These are phyloP conservation scores for Nipponacmea schrenckii DNA, from an alignment of 2,888 invertebrate genomes.

Conservation along the genomic window DNA sequence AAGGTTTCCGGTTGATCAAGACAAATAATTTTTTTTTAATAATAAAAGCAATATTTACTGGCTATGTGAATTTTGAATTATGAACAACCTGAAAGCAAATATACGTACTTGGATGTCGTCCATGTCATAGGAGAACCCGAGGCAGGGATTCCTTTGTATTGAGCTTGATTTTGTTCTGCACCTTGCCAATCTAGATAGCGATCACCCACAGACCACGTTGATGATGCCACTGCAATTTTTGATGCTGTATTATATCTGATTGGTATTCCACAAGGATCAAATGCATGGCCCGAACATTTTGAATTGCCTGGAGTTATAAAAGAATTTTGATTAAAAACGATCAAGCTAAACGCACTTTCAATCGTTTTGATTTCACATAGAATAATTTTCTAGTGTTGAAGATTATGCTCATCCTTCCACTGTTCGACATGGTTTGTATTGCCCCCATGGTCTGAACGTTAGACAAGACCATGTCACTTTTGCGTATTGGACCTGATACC, in stretches of 20 bases:
- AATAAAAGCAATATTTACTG: too few species aligned
- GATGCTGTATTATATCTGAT: conserved; percentile 25
- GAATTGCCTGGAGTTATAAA: neutral
- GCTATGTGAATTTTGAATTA: too few species aligned
- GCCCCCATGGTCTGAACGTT: too few species aligned
- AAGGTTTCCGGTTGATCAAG: neutral
- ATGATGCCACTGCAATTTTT: conserved; percentile 10
- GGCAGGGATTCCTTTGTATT: conserved; percentile 18
- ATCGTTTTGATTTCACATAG: too few species aligned
- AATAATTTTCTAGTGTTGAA: too few species aligned
- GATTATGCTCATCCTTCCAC: too few species aligned
- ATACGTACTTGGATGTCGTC: conserved; percentile 29
- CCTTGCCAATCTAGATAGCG: conserved; percentile 32
- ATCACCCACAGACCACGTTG: conserved; percentile 33
- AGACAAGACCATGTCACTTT: neutral
- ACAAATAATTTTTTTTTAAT: too few species aligned
- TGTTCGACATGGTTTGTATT: too few species aligned
- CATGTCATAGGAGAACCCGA: conserved; percentile 36
- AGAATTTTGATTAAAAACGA: neutral
- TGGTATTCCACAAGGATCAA: conserved; percentile 26
- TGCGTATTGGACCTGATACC: too few species aligned
- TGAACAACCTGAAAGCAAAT: neutral
- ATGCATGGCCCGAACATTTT: neutral
- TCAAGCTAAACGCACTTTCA: too few species aligned
- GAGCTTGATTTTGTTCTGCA: conserved; percentile 26